Evolutionary conservation across 30 jellyfish, hydroid and myxozoan species (phyloP).

Genomic region (Rhopilema esculentum): DNA sequence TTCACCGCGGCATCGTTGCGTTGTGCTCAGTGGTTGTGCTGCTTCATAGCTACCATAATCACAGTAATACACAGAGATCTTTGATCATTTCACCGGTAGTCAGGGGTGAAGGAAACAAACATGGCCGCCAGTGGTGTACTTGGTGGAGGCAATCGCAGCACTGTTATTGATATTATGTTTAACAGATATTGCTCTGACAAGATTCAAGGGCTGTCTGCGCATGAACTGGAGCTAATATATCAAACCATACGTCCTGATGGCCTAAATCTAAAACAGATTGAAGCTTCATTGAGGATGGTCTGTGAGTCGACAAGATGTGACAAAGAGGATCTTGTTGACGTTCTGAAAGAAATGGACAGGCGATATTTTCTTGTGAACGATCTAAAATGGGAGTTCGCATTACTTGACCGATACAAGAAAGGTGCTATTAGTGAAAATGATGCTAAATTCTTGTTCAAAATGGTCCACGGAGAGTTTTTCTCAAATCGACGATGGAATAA

Average conservation of each 20-base stretch:
- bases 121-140: constrained; percentile 58
- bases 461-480: constrained; percentile 91
- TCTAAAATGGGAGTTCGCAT: constrained; percentile 89
- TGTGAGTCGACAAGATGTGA: constrained; percentile 83
- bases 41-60: no score
- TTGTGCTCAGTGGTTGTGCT: no score
- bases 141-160: constrained; percentile 47
- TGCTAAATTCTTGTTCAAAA: constrained; percentile 68
- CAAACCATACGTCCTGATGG: constrained; percentile 60
- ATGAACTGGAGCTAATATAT: constrained; percentile 71
- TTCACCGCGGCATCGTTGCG: no score
- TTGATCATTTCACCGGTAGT: background rate
- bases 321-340: constrained; percentile 83
- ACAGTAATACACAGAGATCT: background rate
- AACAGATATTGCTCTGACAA: constrained; percentile 74
- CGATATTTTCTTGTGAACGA: constrained; percentile 83
- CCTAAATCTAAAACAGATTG: constrained; percentile 66
- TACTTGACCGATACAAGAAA: constrained; percentile 75
- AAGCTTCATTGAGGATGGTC: constrained; percentile 66
- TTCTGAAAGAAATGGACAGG: constrained; percentile 85
- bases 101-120: constrained; percentile 22
- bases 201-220: constrained; percentile 61
- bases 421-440: constrained; percentile 81
- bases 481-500: constrained; percentile 73
- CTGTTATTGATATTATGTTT: constrained; percentile 72